Evolutionary conservation across 92 coral and sea anemone species (phyloP), one percentile per base, ranked within the genome.

Genomic region (Epizoanthus stellaris): DNA sequence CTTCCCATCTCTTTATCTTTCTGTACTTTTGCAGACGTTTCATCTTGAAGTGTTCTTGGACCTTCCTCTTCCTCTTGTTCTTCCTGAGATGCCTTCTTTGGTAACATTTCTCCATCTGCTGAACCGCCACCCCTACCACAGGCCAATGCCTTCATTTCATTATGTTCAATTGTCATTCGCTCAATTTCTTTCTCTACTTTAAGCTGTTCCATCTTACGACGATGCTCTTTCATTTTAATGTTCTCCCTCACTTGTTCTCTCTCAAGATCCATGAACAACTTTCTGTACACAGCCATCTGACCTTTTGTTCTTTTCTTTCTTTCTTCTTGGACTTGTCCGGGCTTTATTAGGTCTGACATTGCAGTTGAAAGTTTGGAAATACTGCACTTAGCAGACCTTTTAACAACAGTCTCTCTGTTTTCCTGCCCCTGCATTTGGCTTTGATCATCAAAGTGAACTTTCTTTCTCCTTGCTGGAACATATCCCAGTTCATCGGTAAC

Each of bases 181-280:
- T 93, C 89, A 23, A 95, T 93, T 87, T 96, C 99, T 75, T 96
- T 96, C 82, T 94, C 95, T 21, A 94, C 94, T 79, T 93, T 96
- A 17, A 95, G 87, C 75, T 90, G 85, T 70, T 94, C 98, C 99
- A 96, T 96, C 77, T 95, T 90, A 64, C 91, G 93, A 15, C 99
- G 91, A 67, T 96, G 99, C 63, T 96, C 95, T 76, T 93, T 94
- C 99, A 96, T 96, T 68, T 98, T 72, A 49, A 96, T 92, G 73
- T 96, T 96, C 80, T 96, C 99, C 65, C 99, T 85, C 42, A 96
- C 99, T 61, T 92, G 97, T 63, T 96, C 99, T 66, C 99, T 85
- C 77, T 96, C 99, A 82, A 91, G 95, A 60, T 96, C 98, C 99
- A 96, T 96, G 80, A 96, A 96, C 71, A 96, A 75, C 64, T 91